Evolutionary conservation across 2,797 vertebrate species (phyloP), one percentile per base, ranked within the genome.

Genomic region (Delichon dasypus): DNA sequence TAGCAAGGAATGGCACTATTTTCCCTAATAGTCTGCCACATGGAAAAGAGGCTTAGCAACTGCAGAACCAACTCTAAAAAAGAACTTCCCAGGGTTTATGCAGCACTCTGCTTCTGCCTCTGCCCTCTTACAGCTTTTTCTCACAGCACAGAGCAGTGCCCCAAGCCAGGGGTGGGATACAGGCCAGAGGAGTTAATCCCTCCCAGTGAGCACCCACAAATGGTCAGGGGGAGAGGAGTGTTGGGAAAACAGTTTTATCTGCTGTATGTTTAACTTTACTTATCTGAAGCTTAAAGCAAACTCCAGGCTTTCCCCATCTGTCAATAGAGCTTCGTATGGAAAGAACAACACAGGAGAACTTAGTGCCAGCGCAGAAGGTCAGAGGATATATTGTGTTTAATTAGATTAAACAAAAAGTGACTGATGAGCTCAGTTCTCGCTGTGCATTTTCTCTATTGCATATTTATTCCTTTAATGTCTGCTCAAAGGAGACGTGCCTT

Each of bases 231-330:
- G 68, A 90, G 85, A 94, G 77, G 83, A 94, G 80, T 15, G 61
- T 85, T 87, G 83, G 51, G 71, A 93, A 95, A 94, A 97, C 95
- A 97, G 47, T 93, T 95, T 96, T 96, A 96, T 97, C 95, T 89
- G 81, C 61, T 58, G 57, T 32, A 8, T 94, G 90, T 96, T 96
- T 97, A 93, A 93, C 85, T 94, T 94, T 12, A 93, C 89, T 96
- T 97, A 97, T 96, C 88, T 89, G 80, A 91, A 94, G 83, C 89
- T 88, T 79, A 96, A 94, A 93, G 85, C 89, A 95, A 96, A 96
- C 91, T 89, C 65, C 26, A 50, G 85, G 88, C 80, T 94, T 96
- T 94, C 80, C 92, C 89, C 80, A 74, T 95, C 93, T 96, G 85
- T 95, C 94, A 94, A 87, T 23, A 95, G 85, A 92, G 55, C 32